Evolutionary conservation across 2,888 invertebrate genomes (phyloP).

Genomic region (Diarsia rubi): DNA sequence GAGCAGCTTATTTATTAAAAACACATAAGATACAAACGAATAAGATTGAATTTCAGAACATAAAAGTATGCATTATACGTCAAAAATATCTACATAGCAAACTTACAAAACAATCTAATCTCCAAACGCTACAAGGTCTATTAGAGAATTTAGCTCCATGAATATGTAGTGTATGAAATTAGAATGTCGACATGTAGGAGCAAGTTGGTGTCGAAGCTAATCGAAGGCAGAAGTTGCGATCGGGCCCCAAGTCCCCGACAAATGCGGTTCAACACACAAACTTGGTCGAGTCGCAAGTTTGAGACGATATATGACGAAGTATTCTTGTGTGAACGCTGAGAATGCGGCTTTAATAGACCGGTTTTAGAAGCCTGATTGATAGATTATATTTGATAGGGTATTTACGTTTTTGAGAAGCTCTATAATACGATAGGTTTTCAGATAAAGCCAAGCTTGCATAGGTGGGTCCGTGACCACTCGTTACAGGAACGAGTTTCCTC

Average conservation of each 20-base stretch:
- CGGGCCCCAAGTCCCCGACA: constrained; percentile 73
- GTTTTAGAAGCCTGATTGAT: neutral
- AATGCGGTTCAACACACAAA: constrained; percentile 86
- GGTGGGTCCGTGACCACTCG: too few species aligned
- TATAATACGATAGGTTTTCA: too few species aligned
- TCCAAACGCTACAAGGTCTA: constrained; percentile 14
- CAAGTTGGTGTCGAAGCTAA: constrained; percentile 84
- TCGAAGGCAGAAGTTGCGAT: constrained; percentile 79
- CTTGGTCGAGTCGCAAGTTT: constrained; percentile 74
- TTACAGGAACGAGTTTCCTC: too few species aligned
- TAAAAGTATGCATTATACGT: neutral
- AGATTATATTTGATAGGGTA: neutral
- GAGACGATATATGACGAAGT: constrained; percentile 25
- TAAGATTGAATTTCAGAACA: neutral
- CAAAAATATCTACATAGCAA: neutral
- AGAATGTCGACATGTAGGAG: constrained; percentile 66
- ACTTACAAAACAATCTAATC: constrained; percentile 12
- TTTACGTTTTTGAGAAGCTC: too few species aligned
- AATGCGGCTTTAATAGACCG: constrained; percentile 39
- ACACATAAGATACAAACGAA: neutral
- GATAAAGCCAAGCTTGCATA: too few species aligned
- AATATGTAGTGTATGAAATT: constrained; percentile 60
- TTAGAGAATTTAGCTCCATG: constrained; percentile 32
- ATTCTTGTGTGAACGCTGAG: constrained; percentile 36
- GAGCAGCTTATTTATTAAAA: neutral